Evolutionary conservation across 30 jellyfish, hydroid and myxozoan species (phyloP), one percentile per base, ranked within the genome.

Genomic region (Mastigias papua): DNA sequence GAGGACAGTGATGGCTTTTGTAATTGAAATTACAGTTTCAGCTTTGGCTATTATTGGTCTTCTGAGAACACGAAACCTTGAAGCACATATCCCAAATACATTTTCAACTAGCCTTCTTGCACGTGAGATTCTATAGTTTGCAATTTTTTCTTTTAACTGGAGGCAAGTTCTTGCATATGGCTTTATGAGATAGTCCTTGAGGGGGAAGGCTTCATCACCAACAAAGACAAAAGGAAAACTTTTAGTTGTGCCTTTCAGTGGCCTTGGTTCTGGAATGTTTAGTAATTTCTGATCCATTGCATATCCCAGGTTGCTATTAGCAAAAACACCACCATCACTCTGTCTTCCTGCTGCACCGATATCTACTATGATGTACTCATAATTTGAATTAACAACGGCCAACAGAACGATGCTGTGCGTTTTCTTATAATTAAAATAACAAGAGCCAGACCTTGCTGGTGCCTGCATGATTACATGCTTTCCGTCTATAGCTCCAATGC

Each of bases 321-420:
- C 70, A 57, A 57, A 82, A 46, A 82, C 92, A 82, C 92, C 69
- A 1, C 92, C 92, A 67, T 82, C 92, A 33, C 92, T 82, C 58
- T 82, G 92, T 26, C 92, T 29, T 16, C 86, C 92, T 30, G 61
- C 30, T 46, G 46, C 84, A 1, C 92, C 92, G 6, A 46, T 48
- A 67, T 82, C 92, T 1, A 67, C 92, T 25, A 68, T 17, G 25
- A 33, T 42, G 54, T 42, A 82, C 37, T 67, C 62, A 67, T 82
- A 82, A n/a, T 34, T 84, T 22, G 78, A 65, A 31, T 50, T 48
- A 35, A 48, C 58, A 22, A 84, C 81, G 16, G 81, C 88, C 73
- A 84, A n/a, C 46, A 84, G 76, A 11, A 64, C 82, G 1, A 78
- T 78, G 70, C 83, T 78, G 37, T 20, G 29, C 9, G 89, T 78